Evolutionary conservation across 2,113 vertebrate genomes (phyloP).

Genomic region (Laterallus jamaicensis): DNA sequence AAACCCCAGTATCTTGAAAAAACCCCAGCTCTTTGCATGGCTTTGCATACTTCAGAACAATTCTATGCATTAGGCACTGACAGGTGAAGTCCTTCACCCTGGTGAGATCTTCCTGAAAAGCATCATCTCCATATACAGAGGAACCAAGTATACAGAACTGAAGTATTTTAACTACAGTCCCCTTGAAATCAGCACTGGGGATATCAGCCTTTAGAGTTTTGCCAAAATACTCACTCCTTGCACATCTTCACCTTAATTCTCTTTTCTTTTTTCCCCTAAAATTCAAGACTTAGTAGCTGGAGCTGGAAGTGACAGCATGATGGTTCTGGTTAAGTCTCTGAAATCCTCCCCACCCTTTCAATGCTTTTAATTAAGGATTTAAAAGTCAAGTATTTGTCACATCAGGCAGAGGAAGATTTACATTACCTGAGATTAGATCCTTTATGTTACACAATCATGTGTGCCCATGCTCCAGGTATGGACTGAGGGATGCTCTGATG

Average conservation of each 20-base stretch:
- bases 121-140: neutral
- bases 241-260: neutral
- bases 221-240: neutral
- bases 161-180: neutral
- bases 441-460: rapidly evolving
- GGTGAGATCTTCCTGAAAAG: neutral
- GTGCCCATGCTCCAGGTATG: neutral
- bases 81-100: neutral
- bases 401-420: neutral
- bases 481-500: neutral
- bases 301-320: neutral
- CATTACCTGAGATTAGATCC: neutral
- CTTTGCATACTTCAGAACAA: neutral
- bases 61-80: neutral
- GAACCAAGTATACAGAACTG: neutral
- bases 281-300: neutral
- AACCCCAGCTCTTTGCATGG: neutral
- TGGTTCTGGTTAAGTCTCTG: neutral
- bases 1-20: rapidly evolving
- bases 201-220: neutral
- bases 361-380: neutral
- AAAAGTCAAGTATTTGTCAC: neutral
- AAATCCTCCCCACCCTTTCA: neutral
- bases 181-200: neutral
- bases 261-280: neutral